Conservation (phyloP, 2,888 invertebrate species). For the Pecten maximus region DNA sequence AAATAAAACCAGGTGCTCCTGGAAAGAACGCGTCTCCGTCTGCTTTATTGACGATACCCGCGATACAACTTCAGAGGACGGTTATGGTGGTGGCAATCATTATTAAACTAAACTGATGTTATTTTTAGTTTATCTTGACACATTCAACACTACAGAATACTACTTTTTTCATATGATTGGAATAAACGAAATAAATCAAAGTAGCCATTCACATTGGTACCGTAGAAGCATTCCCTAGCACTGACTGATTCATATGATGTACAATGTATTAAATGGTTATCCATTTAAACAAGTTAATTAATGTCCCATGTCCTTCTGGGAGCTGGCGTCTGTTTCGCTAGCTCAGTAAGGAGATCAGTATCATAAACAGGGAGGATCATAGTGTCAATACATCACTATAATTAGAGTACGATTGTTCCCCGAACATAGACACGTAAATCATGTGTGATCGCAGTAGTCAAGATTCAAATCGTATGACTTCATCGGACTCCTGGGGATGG, state of each 20-base stretch:
- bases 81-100: too few species aligned
- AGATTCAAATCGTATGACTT: neutral
- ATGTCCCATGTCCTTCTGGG: neutral
- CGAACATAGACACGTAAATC: constrained; percentile 4
- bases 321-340: neutral
- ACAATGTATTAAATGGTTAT: neutral
- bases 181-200: too few species aligned
- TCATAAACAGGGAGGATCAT: neutral
- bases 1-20: too few species aligned
- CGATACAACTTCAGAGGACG: too few species aligned
- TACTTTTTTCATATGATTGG: too few species aligned
- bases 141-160: too few species aligned
- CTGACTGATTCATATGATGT: too few species aligned
- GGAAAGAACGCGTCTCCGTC: too few species aligned
- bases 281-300: neutral
- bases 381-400: neutral
- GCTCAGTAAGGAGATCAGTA: neutral
- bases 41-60: too few species aligned
- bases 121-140: too few species aligned
- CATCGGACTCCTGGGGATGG: neutral
- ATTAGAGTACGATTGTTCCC: neutral
- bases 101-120: too few species aligned
- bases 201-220: too few species aligned
- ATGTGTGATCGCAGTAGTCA: neutral
- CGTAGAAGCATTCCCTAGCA: neutral